Evolutionary conservation across 2,888 invertebrate genomes (phyloP).

Genomic region (Masnerella sp.): DNA sequence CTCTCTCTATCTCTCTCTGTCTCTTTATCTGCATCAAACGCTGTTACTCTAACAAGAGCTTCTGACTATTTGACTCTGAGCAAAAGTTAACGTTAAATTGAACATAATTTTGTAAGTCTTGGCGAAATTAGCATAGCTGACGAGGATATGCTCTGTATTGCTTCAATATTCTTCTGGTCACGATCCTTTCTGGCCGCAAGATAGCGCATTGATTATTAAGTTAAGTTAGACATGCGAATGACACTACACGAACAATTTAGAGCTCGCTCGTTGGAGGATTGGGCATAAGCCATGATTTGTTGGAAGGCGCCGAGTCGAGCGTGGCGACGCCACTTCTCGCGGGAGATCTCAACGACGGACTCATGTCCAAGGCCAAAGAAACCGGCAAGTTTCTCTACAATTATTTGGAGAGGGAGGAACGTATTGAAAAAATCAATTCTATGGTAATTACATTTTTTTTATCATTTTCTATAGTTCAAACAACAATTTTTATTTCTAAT

Average conservation of each 20-base stretch:
- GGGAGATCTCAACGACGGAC: conserved; percentile 84
- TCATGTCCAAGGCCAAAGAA: conserved; percentile 93
- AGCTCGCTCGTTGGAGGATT: conserved; percentile 75
- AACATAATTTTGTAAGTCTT: no score
- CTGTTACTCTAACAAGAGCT: conserved; percentile 2
- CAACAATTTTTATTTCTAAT: no score
- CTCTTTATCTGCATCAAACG: background rate
- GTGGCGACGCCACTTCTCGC: conserved; percentile 72
- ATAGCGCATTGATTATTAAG: conserved; percentile 48
- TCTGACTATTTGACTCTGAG: conserved; percentile 14
- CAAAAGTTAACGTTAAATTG: conserved; percentile 1
- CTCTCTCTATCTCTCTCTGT: no score
- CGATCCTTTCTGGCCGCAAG: conserved; percentile 26
- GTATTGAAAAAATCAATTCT: conserved; percentile 88
- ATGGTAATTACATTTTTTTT: conserved; percentile 82
- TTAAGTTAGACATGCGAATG: conserved; percentile 30
- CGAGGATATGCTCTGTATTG: conserved; percentile 33
- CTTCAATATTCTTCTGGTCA: conserved; percentile 48
- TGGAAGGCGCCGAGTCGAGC: conserved; percentile 75
- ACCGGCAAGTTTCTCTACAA: conserved; percentile 90
- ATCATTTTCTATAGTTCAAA: no score
- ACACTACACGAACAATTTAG: conserved; percentile 66
- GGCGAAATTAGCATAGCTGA: conserved; percentile 2
- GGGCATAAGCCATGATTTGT: conserved; percentile 75
- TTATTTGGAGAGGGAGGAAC: conserved; percentile 83